phyloP scores from a whole-genome alignment of 1,140 invertebrate genomes.

The Drosophila kikkawai region DNA sequence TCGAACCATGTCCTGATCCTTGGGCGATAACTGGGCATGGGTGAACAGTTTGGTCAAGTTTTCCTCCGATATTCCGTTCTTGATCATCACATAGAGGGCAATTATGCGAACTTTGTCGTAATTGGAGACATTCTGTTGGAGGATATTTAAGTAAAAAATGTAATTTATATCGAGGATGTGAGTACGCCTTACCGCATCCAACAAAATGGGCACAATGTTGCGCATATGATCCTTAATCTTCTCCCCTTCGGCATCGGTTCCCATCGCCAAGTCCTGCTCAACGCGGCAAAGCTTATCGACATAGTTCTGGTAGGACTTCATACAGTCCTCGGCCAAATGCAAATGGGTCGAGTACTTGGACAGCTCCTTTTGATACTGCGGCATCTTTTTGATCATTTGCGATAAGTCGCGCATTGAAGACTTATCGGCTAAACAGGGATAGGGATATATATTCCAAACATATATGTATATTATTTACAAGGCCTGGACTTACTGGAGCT shows the following conservation, averaged over 20 bases:
- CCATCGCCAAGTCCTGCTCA: conserved; percentile 99
- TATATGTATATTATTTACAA: no score
- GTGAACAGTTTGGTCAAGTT: conserved; percentile 99
- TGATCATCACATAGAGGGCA: conserved; percentile 98
- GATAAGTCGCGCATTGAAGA: conserved; percentile 98
- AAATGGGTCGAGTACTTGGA: conserved; percentile 99
- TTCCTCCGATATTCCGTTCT: conserved; percentile 99
- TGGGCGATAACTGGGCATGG: conserved; percentile 96
- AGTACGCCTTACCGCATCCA: conserved; percentile 87
- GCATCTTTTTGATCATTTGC: conserved; percentile 99
- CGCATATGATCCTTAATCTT: conserved; percentile 99
- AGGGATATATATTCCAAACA: background rate
- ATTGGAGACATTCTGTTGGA: conserved; percentile 89
- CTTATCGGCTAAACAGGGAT: conserved; percentile 89
- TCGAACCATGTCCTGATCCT: conserved; percentile 97
- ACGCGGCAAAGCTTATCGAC: conserved; percentile 99
- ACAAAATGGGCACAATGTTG: conserved; percentile 98
- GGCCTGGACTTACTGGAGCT: conserved; percentile 85
- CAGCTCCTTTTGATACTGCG: conserved; percentile 99
- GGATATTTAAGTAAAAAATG: background rate
- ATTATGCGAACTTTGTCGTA: conserved; percentile 99
- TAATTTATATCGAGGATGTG: background rate
- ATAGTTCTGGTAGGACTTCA: conserved; percentile 96
- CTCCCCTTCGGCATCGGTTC: conserved; percentile 99
- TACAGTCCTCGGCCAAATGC: conserved; percentile 99